Percentiles rank a stretch among this genome's conserved stretches.
phyloP scores from a whole-genome alignment of 2,888 invertebrate genomes.

The Athetis lepigone region DNA sequence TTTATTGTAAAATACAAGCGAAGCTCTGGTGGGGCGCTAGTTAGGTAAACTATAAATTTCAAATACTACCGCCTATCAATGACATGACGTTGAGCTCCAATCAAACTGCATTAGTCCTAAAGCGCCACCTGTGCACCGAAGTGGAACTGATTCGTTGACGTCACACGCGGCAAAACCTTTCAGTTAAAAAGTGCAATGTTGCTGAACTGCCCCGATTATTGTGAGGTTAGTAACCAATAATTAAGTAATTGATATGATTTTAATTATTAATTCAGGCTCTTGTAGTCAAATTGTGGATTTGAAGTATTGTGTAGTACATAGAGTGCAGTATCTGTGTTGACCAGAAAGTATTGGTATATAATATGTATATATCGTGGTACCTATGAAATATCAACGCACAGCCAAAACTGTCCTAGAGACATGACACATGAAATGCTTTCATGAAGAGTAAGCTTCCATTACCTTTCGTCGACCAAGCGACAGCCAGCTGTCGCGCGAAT shows the following conservation, averaged over 20 bases:
- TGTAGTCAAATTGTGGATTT: not conserved
- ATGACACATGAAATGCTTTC: too few relatives aligned
- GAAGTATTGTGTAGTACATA: not conserved
- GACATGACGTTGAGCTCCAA: not conserved
- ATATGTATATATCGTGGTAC: too few relatives aligned
- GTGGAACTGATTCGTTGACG: conserved; percentile 21
- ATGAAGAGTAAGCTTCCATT: too few relatives aligned
- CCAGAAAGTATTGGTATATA: too few relatives aligned
- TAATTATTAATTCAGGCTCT: not conserved
- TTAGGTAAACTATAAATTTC: too few relatives aligned
- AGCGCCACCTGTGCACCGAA: conserved; percentile 25
- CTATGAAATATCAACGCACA: too few relatives aligned
- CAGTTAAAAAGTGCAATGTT: conserved; percentile 39
- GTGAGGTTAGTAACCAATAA: conserved; percentile 38
- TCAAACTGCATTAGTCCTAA: too few relatives aligned
- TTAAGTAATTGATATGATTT: not conserved
- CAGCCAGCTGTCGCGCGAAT: too few relatives aligned
- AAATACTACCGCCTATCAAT: conserved; percentile 24
- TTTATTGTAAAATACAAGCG: too few relatives aligned
- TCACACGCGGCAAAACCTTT: conserved; percentile 25
- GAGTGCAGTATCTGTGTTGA: conserved; percentile 8
- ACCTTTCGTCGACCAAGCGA: too few relatives aligned
- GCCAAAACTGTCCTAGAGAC: too few relatives aligned
- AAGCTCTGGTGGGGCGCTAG: too few relatives aligned
- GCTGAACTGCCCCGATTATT: conserved; percentile 26